Evolutionary conservation across 2,797 vertebrate species (phyloP).

Genomic region (Ibycter americanus): DNA sequence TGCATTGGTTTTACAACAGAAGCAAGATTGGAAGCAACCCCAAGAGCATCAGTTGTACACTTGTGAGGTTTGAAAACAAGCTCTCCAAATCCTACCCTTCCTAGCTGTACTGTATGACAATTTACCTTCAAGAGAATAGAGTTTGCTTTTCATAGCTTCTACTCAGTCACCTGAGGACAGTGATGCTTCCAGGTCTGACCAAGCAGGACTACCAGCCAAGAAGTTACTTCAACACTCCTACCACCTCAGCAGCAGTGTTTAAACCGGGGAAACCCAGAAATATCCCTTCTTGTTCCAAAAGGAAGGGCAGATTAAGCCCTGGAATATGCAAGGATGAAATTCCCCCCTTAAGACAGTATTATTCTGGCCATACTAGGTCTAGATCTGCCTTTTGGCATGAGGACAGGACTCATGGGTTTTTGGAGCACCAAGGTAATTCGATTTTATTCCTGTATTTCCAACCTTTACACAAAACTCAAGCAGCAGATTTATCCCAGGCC

Average conservation of each 20-base stretch:
- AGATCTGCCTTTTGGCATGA: not conserved
- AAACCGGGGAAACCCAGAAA: not conserved
- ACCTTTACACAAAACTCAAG: not conserved
- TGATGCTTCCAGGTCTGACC: not conserved
- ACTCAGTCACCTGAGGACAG: not conserved
- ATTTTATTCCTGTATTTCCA: not conserved
- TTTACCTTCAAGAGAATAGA: not conserved
- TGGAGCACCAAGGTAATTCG: not conserved
- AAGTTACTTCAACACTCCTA: not conserved
- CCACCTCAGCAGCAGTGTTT: not conserved
- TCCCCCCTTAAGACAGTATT: fast-evolving
- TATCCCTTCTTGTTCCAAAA: not conserved
- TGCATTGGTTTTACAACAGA: not conserved
- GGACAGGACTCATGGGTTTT: fast-evolving
- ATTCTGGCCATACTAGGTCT: not conserved
- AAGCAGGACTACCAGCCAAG: not conserved
- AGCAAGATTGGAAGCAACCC: not conserved
- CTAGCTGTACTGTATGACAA: fast-evolving
- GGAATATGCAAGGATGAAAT: not conserved
- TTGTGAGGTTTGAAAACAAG: not conserved
- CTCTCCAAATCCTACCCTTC: not conserved
- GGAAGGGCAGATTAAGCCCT: not conserved
- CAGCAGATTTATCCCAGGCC: not conserved
- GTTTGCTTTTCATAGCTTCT: not conserved
- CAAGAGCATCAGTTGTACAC: not conserved